phyloP scores from a whole-genome alignment of 2,113 vertebrate species.

The Dromaius novaehollandiae region DNA sequence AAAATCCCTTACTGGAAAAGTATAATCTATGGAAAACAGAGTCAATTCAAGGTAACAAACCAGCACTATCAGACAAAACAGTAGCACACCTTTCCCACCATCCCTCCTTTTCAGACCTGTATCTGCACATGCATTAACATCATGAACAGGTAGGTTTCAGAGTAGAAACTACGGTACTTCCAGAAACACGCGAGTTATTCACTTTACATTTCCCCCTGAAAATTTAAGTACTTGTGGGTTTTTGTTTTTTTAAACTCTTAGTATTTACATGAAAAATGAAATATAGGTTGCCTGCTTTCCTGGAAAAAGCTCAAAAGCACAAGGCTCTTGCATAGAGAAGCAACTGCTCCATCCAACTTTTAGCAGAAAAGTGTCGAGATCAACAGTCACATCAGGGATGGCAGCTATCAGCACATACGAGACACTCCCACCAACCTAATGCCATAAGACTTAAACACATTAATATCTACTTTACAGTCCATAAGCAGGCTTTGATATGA shows the following conservation, averaged over 20 bases:
- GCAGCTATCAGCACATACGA: neutral
- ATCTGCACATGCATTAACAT: neutral
- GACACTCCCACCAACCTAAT: neutral
- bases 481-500: neutral
- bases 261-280: neutral
- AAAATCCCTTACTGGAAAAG: neutral
- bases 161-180: neutral
- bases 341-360: neutral
- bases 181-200: neutral
- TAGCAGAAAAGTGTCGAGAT: neutral
- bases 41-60: neutral
- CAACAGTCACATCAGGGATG: neutral
- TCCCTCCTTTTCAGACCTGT: neutral
- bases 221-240: neutral
- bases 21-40: neutral
- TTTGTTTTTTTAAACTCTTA: neutral
- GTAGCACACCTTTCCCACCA: neutral
- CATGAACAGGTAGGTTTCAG: neutral
- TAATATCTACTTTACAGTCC: neutral
- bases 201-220: neutral
- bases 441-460: neutral
- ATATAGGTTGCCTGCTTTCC: neutral
- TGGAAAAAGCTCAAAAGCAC: neutral
- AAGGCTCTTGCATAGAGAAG: neutral
- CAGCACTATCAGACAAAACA: neutral